Percentiles rank a stretch among this genome's conserved stretches.
These are phyloP conservation scores for Atherix ibis DNA, from an alignment of 2,888 invertebrate species.

Conservation along the genomic window DNA sequence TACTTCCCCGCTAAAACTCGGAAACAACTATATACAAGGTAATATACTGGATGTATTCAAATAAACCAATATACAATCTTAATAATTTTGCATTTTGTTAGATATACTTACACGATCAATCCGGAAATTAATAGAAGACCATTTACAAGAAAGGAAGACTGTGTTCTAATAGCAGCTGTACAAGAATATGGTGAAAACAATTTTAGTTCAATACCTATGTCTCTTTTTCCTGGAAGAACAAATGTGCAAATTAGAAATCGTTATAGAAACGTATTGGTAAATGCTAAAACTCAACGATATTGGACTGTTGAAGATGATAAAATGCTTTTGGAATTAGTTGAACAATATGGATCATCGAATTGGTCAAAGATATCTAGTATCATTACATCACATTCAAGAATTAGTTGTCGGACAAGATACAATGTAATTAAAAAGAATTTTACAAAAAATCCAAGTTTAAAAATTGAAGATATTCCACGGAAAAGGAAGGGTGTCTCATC, in stretches of 20 bases:
- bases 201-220: conserved; percentile 39
- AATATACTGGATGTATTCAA: no score
- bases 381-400: conserved; percentile 40
- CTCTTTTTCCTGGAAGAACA: conserved; percentile 45
- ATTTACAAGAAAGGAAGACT: conserved; percentile 51
- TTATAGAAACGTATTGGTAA: conserved; percentile 36
- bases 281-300: conserved; percentile 29
- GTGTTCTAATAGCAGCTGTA: conserved; percentile 43
- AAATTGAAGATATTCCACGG: conserved; percentile 21
- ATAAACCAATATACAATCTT: no score
- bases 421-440: conserved; percentile 38
- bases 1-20: conserved; percentile 47
- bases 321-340: conserved; percentile 38
- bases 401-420: conserved; percentile 45
- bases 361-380: conserved; percentile 38
- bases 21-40: conserved; percentile 48
- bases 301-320: conserved; percentile 49
- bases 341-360: conserved; percentile 33
- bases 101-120: conserved; percentile 34
- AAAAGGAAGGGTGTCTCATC: conserved; percentile 13
- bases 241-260: conserved; percentile 43
- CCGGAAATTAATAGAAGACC: conserved; percentile 39
- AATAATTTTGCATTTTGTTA: no score
- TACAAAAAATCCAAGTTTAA: conserved; percentile 32
- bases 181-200: conserved; percentile 44